Conservation (phyloP, 2,113 vertebrate species). For the Bos indicus region DNA sequence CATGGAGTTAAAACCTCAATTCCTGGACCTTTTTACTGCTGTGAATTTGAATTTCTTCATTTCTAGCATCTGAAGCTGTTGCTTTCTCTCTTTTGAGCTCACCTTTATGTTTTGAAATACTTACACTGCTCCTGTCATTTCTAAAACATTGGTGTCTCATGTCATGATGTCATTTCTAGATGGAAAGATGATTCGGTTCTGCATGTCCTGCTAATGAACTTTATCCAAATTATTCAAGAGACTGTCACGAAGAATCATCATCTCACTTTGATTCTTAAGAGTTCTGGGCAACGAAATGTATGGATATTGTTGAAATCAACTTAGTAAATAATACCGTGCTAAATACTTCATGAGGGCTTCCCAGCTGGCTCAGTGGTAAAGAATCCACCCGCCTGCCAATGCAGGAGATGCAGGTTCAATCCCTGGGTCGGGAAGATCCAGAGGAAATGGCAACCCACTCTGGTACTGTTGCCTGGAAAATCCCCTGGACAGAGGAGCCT, state of each 20-base stretch:
- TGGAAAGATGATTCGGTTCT: neutral
- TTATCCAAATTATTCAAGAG: neutral
- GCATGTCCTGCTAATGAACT: neutral
- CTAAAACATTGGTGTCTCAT: neutral
- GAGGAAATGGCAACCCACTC: neutral
- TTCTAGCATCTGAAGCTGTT: neutral
- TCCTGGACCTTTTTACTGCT: neutral
- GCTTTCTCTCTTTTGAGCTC: neutral
- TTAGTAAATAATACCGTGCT: neutral
- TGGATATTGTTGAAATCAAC: neutral
- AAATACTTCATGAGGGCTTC: neutral
- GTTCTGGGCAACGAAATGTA: neutral
- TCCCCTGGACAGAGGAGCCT: neutral
- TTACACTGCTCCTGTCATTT: neutral
- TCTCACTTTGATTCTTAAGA: neutral
- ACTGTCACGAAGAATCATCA: neutral
- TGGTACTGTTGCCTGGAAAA: neutral
- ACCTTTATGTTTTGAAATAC: neutral
- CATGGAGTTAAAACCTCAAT: neutral
- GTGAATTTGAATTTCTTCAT: neutral
- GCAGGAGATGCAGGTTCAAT: neutral
- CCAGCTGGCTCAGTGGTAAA: neutral
- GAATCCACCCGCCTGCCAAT: neutral
- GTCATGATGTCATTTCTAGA: neutral
- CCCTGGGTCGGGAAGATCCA: neutral